Percentiles rank a stretch among this genome's conserved stretches.
Conservation (phyloP, 2,113 vertebrate genomes). For the Clarias gariepinus region DNA sequence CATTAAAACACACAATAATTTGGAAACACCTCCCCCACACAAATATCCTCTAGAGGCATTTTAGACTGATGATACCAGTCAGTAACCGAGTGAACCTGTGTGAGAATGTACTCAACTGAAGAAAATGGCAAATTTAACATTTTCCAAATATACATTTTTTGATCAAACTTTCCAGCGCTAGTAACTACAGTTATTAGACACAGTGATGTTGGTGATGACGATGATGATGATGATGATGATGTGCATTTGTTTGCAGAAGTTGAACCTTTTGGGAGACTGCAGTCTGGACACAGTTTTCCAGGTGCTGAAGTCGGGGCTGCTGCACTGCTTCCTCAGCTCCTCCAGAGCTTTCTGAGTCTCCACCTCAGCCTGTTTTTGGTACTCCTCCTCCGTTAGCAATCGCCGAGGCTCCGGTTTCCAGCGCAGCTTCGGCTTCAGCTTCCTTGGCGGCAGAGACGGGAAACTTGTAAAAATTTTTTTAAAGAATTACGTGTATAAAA, state of each 20-base stretch:
- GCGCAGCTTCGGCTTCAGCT: constrained; percentile 60
- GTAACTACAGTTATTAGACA: not conserved
- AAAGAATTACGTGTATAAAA: not conserved
- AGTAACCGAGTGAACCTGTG: too few species aligned
- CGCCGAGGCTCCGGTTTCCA: constrained; percentile 74
- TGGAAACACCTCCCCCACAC: too few species aligned
- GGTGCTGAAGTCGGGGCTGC: constrained; percentile 84
- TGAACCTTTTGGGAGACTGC: constrained; percentile 89
- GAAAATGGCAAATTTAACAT: too few species aligned
- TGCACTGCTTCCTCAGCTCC: constrained; percentile 81
- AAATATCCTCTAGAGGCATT: too few species aligned
- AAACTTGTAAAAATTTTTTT: too few species aligned
- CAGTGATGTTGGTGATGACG: not conserved
- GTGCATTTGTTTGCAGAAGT: not conserved
- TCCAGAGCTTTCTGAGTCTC: constrained; percentile 86
- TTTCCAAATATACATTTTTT: too few species aligned
- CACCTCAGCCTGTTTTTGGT: constrained; percentile 80
- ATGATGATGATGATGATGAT: not conserved
- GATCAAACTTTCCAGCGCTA: too few species aligned
- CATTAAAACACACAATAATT: not conserved
- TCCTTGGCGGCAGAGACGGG: constrained; percentile 67
- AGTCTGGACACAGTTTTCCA: constrained; percentile 88
- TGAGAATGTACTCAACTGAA: too few species aligned
- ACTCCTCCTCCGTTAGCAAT: constrained; percentile 91
- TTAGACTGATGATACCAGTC: too few species aligned